Evolutionary conservation across 2,888 invertebrate species (phyloP).

Genomic region (Lasioglossum lativentre): DNA sequence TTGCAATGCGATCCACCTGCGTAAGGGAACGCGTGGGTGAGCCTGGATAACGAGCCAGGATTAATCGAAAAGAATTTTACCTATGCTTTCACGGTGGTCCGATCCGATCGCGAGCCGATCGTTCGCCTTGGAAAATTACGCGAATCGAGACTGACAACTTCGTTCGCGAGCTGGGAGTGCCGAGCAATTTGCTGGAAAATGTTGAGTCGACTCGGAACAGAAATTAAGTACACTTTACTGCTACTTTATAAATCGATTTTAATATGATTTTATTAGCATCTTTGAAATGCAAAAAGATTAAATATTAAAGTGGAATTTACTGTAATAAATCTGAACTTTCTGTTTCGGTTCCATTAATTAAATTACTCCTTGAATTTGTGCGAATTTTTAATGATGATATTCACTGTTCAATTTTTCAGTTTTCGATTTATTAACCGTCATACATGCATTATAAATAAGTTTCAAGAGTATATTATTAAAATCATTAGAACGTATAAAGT

Average conservation of each 20-base stretch:
- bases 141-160: background rate
- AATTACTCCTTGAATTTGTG: background rate
- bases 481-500: background rate
- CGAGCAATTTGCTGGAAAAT: background rate
- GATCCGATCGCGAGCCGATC: slow-evolving; percentile 29
- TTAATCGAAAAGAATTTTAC: slow-evolving; percentile 23
- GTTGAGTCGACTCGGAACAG: background rate
- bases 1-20: slow-evolving; percentile 12
- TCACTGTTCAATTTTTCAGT: background rate
- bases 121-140: slow-evolving; percentile 17
- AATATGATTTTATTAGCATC: background rate
- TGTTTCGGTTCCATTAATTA: background rate
- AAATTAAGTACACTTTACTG: background rate
- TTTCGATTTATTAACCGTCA: background rate
- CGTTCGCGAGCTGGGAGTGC: background rate
- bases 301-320: background rate
- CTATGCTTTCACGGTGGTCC: slow-evolving; percentile 28
- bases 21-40: slow-evolving; percentile 3
- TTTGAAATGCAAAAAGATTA: background rate
- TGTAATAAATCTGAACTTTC: background rate
- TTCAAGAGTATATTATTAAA: background rate
- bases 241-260: background rate
- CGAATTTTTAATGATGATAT: background rate
- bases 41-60: background rate
- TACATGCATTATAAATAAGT: background rate